A percentile compares a stretch with the other conserved stretches of the same genome.
Conservation (phyloP, 2,113 vertebrate species). For the Willisornis vidua region DNA sequence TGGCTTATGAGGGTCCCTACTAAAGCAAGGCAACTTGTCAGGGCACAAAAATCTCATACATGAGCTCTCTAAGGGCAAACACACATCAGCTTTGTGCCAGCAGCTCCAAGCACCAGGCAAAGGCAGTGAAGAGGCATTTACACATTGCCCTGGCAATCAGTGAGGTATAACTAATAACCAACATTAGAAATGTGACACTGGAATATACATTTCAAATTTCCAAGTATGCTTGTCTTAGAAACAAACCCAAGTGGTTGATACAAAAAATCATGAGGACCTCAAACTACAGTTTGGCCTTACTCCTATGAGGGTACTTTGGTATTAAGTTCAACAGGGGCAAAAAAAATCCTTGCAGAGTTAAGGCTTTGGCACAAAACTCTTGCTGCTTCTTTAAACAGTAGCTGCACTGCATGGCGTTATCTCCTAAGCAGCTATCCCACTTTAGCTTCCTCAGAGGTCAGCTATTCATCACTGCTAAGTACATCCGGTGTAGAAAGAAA, state of each 20-base stretch:
- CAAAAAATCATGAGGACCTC: not conserved
- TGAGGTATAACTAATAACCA: not conserved
- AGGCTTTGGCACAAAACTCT: not conserved
- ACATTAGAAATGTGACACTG: not conserved
- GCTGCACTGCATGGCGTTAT: not conserved
- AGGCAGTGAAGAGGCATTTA: not conserved
- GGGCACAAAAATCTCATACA: not conserved
- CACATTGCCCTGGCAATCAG: not conserved
- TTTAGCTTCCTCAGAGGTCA: constrained; percentile 56
- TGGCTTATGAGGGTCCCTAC: not conserved
- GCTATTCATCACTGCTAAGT: constrained; percentile 17
- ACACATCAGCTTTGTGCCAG: not conserved
- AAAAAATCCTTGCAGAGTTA: not conserved
- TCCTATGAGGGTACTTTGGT: not conserved
- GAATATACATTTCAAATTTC: not conserved
- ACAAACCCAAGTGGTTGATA: not conserved
- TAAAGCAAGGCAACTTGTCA: not conserved
- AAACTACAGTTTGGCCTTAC: not conserved
- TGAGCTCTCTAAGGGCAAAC: not conserved
- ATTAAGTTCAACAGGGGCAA: not conserved
- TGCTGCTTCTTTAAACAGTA: constrained; percentile 3
- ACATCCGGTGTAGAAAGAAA: not conserved
- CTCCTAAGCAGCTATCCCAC: constrained; percentile 31
- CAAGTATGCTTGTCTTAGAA: not conserved
- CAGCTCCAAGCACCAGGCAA: not conserved